Evolutionary conservation across 2,113 vertebrate species (phyloP).

Genomic region (Peromyscus maniculatus): DNA sequence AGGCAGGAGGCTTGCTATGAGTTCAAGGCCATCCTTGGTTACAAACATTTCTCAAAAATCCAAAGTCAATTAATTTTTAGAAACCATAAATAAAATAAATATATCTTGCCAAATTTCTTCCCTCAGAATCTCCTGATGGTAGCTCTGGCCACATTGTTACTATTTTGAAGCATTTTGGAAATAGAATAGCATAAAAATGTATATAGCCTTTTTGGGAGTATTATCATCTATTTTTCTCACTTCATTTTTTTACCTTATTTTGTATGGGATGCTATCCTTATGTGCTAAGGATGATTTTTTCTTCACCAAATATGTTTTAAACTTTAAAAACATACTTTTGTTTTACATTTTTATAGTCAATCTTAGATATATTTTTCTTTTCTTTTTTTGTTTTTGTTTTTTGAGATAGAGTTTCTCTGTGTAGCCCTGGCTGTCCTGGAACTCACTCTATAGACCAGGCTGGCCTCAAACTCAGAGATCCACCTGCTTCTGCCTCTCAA

Average conservation of each 20-base stretch:
- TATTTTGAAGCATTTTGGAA: constrained; percentile 42
- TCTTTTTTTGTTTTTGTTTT: background rate
- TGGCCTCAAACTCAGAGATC: background rate
- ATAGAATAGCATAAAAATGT: background rate
- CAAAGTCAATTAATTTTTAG: background rate
- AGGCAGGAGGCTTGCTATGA: background rate
- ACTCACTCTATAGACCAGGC: background rate
- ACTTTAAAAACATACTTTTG: background rate
- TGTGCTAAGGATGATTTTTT: background rate
- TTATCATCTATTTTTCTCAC: constrained; percentile 8
- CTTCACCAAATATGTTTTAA: constrained; percentile 18
- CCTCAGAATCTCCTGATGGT: background rate
- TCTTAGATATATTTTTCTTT: background rate
- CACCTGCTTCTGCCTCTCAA: background rate
- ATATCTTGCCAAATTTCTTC: background rate
- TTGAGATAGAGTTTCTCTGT: background rate
- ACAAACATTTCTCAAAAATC: background rate
- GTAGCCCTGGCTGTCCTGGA: background rate
- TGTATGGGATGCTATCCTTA: background rate
- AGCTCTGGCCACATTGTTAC: background rate
- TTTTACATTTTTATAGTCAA: constrained; percentile 26
- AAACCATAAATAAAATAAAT: constrained; percentile 42
- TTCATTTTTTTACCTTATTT: constrained; percentile 35
- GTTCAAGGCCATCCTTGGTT: background rate
- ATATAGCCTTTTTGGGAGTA: background rate